These are phyloP conservation scores for Montipora cactus DNA, from an alignment of 64 coral and sea anemone species.

Conservation along the genomic window DNA sequence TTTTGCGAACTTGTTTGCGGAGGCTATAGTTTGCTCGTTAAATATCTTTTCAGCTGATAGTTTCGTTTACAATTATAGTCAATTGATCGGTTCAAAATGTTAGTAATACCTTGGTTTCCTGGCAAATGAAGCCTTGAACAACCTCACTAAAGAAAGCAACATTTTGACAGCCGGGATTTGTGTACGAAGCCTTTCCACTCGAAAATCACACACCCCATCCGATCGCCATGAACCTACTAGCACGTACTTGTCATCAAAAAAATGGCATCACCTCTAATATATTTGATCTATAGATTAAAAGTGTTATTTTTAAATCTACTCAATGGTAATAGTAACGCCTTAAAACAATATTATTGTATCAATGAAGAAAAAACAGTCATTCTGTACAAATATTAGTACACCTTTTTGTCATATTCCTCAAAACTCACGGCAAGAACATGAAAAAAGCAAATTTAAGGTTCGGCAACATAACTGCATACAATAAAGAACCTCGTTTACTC, in stretches of 20 bases:
- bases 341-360: too few relatives aligned
- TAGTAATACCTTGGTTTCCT: neutral
- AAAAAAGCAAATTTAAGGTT: too few relatives aligned
- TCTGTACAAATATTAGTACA: too few relatives aligned
- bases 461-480: too few relatives aligned
- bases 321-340: neutral
- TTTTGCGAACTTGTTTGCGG: slow-evolving; percentile 18
- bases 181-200: neutral
- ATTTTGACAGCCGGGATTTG: slow-evolving; percentile 5
- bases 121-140: neutral
- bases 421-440: too few relatives aligned
- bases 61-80: neutral
- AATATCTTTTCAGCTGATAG: neutral
- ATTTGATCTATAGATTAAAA: neutral
- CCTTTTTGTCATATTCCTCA: too few relatives aligned
- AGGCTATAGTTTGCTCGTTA: too few relatives aligned
- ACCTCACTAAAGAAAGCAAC: slow-evolving; percentile 10
- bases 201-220: neutral
- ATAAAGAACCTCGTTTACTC: too few relatives aligned
- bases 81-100: neutral
- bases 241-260: neutral
- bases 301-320: neutral
- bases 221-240: neutral
- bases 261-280: neutral
- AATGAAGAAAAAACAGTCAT: too few relatives aligned